Percentiles rank a stretch among this genome's conserved stretches.
phyloP scores from a whole-genome alignment of 2,113 vertebrate genomes.

The Beaufortia kweichowensis region DNA sequence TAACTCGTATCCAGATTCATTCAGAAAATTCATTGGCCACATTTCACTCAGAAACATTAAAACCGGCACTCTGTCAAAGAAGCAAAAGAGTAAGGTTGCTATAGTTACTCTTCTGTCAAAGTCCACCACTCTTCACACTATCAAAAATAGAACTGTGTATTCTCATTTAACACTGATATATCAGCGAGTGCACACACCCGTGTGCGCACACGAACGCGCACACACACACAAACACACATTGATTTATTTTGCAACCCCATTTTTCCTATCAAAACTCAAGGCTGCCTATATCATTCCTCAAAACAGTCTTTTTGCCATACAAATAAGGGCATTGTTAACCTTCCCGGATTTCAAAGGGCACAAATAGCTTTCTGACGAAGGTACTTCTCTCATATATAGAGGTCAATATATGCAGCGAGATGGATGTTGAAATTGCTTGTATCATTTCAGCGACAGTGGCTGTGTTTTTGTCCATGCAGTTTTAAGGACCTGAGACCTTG shows the following conservation, averaged over 20 bases:
- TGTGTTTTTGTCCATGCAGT: slow-evolving; percentile 34
- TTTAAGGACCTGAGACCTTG: slow-evolving; percentile 45
- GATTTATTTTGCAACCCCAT: background rate
- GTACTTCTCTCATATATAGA: background rate
- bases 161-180: slow-evolving; percentile 35
- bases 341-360: slow-evolving; percentile 23
- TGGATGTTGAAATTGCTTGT: slow-evolving; percentile 36
- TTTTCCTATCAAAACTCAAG: slow-evolving; percentile 1
- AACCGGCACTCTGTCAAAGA: slow-evolving; percentile 41
- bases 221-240: slow-evolving; percentile 15
- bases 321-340: slow-evolving; percentile 19
- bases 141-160: slow-evolving; percentile 24
- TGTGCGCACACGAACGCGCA: slow-evolving; percentile 10
- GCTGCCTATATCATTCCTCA: slow-evolving; percentile 25
- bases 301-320: slow-evolving; percentile 5
- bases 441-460: background rate
- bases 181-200: slow-evolving; percentile 23
- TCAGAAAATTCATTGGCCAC: slow-evolving; percentile 35
- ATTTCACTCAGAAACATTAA: slow-evolving; percentile 52
- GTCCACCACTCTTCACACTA: slow-evolving; percentile 22
- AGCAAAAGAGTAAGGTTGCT: slow-evolving; percentile 43
- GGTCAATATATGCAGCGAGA: slow-evolving; percentile 17
- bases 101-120: slow-evolving; percentile 47
- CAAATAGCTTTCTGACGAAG: slow-evolving; percentile 18
- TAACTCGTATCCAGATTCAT: slow-evolving; percentile 37